Evolutionary conservation across 2,888 invertebrate genomes (phyloP).

Genomic region (Epiperipatus broadwayi): DNA sequence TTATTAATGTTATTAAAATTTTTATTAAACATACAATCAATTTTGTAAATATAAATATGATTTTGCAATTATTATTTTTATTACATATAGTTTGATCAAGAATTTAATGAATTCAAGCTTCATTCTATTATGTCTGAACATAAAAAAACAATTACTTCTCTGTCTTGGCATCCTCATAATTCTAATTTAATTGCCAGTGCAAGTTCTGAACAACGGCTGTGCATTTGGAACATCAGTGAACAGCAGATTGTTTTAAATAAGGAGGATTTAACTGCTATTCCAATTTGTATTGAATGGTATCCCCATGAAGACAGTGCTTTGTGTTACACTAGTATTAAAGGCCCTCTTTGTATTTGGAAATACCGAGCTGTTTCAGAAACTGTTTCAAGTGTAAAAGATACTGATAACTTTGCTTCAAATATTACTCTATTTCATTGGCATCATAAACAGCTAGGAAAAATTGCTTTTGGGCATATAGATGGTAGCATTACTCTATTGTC

Average conservation of each 20-base stretch:
- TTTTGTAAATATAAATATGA: too few relatives aligned
- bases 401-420: too few relatives aligned
- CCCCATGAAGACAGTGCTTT: slow-evolving; percentile 21
- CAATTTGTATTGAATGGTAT: slow-evolving; percentile 27
- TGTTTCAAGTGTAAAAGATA: too few relatives aligned
- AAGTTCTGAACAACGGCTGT: slow-evolving; percentile 25
- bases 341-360: slow-evolving; percentile 27
- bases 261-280: slow-evolving; percentile 20
- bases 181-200: slow-evolving; percentile 27
- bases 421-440: too few relatives aligned
- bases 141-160: slow-evolving; percentile 29
- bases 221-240: slow-evolving; percentile 27
- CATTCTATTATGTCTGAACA: slow-evolving; percentile 31
- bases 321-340: slow-evolving; percentile 21
- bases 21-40: too few relatives aligned
- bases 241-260: slow-evolving; percentile 24
- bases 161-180: slow-evolving; percentile 28
- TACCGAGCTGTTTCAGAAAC: too few relatives aligned
- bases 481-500: too few relatives aligned
- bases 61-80: too few relatives aligned
- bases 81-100: slow-evolving; percentile 23
- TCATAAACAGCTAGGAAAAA: too few relatives aligned
- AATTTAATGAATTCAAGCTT: slow-evolving; percentile 26
- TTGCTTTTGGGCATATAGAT: too few relatives aligned
- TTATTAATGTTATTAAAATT: not conserved